Conservation (phyloP, 2,888 invertebrate genomes). For the Drosophila multiciliata region DNA sequence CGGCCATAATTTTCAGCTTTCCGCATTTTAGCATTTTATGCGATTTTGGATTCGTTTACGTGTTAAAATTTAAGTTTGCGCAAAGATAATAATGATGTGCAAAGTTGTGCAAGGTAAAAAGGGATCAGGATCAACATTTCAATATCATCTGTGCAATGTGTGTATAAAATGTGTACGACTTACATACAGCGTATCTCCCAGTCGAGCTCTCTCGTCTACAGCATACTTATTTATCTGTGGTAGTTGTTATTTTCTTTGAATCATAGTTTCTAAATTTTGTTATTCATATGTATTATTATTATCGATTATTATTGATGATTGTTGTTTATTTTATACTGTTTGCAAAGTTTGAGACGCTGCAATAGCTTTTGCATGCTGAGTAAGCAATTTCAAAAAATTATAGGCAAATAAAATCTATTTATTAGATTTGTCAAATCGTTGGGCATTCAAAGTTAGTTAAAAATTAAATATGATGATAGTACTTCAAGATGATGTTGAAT, state of each 20-base stretch:
- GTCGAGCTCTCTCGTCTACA: background rate
- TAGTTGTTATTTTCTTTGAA: background rate
- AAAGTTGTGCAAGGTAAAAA: background rate
- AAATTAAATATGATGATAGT: background rate
- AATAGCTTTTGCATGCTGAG: slow-evolving; percentile 2
- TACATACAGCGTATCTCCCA: background rate
- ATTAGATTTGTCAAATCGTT: background rate
- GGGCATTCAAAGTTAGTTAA: background rate
- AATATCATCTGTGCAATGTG: background rate
- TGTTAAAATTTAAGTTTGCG: background rate
- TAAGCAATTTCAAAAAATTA: slow-evolving; percentile 9
- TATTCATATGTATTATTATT: background rate
- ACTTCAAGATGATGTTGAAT: background rate
- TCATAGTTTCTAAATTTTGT: background rate
- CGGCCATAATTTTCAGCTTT: slow-evolving; percentile 46
- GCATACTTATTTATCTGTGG: background rate
- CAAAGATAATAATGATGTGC: background rate
- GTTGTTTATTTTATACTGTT: slow-evolving; percentile 1
- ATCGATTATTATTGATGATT: slow-evolving; percentile 5
- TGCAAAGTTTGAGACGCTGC: slow-evolving; percentile 31
- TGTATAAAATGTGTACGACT: background rate
- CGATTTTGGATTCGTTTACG: background rate
- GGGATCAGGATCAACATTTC: background rate
- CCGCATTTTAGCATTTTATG: slow-evolving; percentile 32
- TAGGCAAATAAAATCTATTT: slow-evolving; percentile 5